A percentile compares a stretch with the other conserved stretches of the same genome.
Evolutionary conservation across 1,140 invertebrate species (phyloP).

Genomic region (Agraylea sexmaculata): DNA sequence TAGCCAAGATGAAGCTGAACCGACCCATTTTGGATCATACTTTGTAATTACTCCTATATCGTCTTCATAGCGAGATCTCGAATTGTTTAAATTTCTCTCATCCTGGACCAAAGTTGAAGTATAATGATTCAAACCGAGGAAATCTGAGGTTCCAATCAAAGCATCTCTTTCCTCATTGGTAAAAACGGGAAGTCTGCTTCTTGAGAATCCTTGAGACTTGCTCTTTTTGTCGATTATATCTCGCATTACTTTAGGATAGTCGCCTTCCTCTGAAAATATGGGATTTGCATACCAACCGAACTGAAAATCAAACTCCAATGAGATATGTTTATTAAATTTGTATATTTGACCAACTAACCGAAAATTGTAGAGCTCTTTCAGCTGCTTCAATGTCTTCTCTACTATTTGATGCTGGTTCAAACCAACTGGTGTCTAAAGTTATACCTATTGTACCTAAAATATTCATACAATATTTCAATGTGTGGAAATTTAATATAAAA

Average conservation of each 20-base stretch:
- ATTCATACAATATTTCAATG: too few species aligned
- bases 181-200: conserved; percentile 42
- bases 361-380: conserved; percentile 39
- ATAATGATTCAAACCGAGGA: conserved; percentile 48
- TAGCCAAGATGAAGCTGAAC: conserved; percentile 35
- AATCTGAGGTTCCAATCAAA: conserved; percentile 42
- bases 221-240: conserved; percentile 41
- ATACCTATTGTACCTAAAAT: conserved; percentile 38
- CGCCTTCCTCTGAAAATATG: conserved; percentile 44
- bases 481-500: conserved; percentile 4
- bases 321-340: not conserved
- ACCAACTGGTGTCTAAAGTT: conserved; percentile 38
- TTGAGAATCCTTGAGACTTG: conserved; percentile 34
- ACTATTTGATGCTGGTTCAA: conserved; percentile 31
- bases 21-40: conserved; percentile 33
- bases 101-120: conserved; percentile 34
- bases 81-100: conserved; percentile 13
- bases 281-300: conserved; percentile 52
- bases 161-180: conserved; percentile 30
- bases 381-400: conserved; percentile 32
- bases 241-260: conserved; percentile 51
- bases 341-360: conserved; percentile 31
- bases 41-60: conserved; percentile 28
- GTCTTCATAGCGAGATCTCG: conserved; percentile 25
- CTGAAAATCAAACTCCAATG: conserved; percentile 26